Evolutionary conservation across 64 coral and sea anemone species (phyloP).

Genomic region (Pachyseris speciosa): DNA sequence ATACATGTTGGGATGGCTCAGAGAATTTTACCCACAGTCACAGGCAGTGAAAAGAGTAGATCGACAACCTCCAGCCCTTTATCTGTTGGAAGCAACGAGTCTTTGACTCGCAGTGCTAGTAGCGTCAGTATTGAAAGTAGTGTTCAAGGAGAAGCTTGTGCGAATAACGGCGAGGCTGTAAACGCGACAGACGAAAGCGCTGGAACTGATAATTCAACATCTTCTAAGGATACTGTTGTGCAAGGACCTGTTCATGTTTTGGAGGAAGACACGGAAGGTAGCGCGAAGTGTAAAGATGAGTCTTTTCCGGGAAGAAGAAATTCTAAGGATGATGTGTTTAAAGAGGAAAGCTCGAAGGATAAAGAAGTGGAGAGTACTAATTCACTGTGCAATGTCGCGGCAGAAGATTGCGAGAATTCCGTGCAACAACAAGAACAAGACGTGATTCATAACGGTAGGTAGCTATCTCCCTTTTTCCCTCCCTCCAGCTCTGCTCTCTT

Average conservation of each 20-base stretch:
- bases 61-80: conserved; percentile 42
- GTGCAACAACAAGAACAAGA: background rate
- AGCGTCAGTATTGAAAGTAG: conserved; percentile 60
- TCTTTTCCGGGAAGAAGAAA: background rate
- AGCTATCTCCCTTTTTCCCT: background rate
- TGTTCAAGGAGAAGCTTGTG: background rate
- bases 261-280: background rate
- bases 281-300: background rate
- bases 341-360: background rate
- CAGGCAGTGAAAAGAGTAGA: background rate
- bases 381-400: background rate
- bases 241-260: background rate
- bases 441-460: background rate
- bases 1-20: conserved; percentile 62
- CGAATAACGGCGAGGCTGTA: background rate
- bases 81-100: conserved; percentile 46
- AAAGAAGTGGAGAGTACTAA: background rate
- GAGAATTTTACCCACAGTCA: conserved; percentile 13
- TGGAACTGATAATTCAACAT: background rate
- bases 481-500: too few species aligned
- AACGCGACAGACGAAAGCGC: background rate
- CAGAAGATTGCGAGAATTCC: background rate
- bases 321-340: background rate
- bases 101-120: conserved; percentile 41
- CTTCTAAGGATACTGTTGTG: conserved; percentile 23